Evolutionary conservation across 2,888 invertebrate species (phyloP), one percentile per base, ranked within the genome.

Genomic region (Pocota personata): DNA sequence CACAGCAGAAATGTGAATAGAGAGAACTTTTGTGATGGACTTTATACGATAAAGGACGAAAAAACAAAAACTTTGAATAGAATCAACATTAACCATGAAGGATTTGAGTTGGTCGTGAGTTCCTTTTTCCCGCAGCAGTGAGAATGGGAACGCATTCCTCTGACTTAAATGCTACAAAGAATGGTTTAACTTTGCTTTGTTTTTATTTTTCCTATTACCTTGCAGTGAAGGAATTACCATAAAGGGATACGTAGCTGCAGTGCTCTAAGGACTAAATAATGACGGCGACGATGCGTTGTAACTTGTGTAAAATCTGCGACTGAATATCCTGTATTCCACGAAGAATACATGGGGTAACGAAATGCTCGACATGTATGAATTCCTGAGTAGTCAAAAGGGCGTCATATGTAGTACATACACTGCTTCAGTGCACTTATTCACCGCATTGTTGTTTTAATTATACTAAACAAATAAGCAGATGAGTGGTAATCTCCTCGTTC

Each of bases 401-500:
- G 24, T 1, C 30, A 46, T 46, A 12, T 27, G n/a, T n/a, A n/a
- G n/a, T n/a, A n/a, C n/a, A 50, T 16, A 16, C 12, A 21, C 14
- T 7, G 14, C 1, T n/a, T 57, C n/a, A 24, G 16, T 8, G 40
- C 43, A 57, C 32, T n/a, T n/a, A 55, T 43, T 40, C 43, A 19
- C 40, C 27, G 55, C 30, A 52, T 75, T 57, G 64, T 75, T 64
- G 64, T 43, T 55, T 46, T 75, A 75, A 64, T 75, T 75, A 75
- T 57, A 64, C 55, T n/a, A 64, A 75, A 46, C 64, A 75, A 75
- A 64, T 75, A 64, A 75, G 43, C 55, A 75, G 75, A 64, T 75
- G 75, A 75, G 75, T 55, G 62, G 43, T 75, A 55, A 75, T 40
- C 52, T 24, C 16, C 55, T 32, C 16, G 32, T 40, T 43, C n/a